A percentile compares a stretch with the other conserved stretches of the same genome.
Conservation (phyloP, 2,797 vertebrate genomes). For the Pseudotriccus pelzelni region DNA sequence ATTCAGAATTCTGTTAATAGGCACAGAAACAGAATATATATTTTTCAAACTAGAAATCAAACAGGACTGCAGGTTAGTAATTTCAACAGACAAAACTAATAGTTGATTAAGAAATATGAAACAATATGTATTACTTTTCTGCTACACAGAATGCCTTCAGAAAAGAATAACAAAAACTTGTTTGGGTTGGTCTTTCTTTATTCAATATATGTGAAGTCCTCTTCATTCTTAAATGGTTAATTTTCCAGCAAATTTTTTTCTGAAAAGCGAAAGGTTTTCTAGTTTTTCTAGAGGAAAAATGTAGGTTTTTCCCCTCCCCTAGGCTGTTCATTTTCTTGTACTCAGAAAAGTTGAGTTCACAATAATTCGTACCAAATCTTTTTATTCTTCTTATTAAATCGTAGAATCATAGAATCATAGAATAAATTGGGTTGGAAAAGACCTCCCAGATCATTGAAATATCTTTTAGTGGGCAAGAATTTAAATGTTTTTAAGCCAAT, state of each 20-base stretch:
- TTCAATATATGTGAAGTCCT: background rate
- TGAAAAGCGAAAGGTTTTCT: background rate
- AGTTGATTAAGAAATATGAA: background rate
- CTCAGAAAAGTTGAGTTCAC: background rate
- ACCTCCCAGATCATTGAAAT: too few species aligned
- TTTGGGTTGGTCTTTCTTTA: background rate
- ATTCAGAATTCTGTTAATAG: background rate
- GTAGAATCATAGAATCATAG: too few species aligned
- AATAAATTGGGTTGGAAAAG: too few species aligned
- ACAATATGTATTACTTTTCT: background rate
- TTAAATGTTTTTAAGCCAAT: background rate
- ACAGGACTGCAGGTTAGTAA: background rate
- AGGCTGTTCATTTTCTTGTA: background rate
- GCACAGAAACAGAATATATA: background rate
- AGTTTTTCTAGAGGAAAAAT: background rate
- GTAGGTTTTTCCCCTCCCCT: accelerated
- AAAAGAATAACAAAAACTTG: background rate
- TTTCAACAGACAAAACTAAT: background rate
- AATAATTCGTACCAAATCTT: background rate
- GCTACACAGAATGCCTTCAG: background rate
- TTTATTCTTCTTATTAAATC: background rate
- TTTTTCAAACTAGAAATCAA: background rate
- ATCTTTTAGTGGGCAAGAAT: background rate
- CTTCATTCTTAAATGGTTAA: background rate
- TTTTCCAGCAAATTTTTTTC: background rate